Percentiles rank a stretch among this genome's conserved stretches.
These are phyloP conservation scores for Ginglymostoma cirratum DNA, from an alignment of 2,113 vertebrate species.

Conservation along the genomic window DNA sequence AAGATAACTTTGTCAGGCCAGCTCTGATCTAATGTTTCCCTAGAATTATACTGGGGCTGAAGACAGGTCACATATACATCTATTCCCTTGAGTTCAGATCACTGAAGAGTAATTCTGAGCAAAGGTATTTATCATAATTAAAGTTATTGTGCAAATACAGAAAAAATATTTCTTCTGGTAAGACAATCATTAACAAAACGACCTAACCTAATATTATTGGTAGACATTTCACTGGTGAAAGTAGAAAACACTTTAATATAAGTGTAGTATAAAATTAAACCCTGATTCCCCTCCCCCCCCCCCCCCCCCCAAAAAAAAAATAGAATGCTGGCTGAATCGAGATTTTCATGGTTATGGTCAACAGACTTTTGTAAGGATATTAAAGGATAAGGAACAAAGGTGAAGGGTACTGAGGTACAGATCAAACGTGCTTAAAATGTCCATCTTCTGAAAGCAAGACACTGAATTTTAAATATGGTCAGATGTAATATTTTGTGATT, in stretches of 20 bases:
- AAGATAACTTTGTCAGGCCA: too few relatives aligned
- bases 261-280: neutral
- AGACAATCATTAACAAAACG: too few relatives aligned
- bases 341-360: neutral
- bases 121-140: neutral
- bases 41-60: neutral
- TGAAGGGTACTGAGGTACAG: neutral
- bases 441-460: too few relatives aligned
- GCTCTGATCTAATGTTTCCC: too few relatives aligned
- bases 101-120: neutral
- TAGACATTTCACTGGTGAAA: neutral
- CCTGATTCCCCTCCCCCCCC: neutral
- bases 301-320: neutral
- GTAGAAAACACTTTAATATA: neutral
- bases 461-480: too few relatives aligned
- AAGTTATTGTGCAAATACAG: too few relatives aligned
- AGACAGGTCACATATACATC: too few relatives aligned
- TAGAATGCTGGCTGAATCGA: neutral
- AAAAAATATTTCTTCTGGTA: too few relatives aligned
- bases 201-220: neutral
- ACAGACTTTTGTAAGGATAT: too few relatives aligned
- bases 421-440: neutral
- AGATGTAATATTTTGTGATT: too few relatives aligned
- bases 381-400: neutral
- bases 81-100: too few relatives aligned